Conservation (phyloP, 2,888 invertebrate genomes). For the Platycheirus rosarum region DNA sequence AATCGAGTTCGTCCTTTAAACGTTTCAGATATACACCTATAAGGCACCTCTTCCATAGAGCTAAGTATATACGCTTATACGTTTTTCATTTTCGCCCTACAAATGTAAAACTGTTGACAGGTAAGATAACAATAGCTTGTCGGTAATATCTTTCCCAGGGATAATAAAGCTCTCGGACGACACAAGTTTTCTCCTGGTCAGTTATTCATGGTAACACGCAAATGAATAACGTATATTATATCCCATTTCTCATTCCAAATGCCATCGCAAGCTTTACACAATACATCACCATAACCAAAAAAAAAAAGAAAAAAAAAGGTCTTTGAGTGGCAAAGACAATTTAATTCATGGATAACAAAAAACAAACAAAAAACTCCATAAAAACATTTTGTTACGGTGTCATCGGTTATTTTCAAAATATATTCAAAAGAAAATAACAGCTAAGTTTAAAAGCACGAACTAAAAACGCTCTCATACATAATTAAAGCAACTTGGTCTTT, state of each 20-base stretch:
- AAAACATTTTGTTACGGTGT: slow-evolving; percentile 1
- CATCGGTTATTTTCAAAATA: slow-evolving; percentile 10
- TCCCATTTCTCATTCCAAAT: slow-evolving; percentile 33
- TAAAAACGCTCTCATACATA: slow-evolving; percentile 21
- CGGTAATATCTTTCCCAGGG: slow-evolving; percentile 67
- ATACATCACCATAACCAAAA: slow-evolving; percentile 10
- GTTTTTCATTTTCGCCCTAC: slow-evolving; percentile 49
- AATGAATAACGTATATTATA: slow-evolving; percentile 54
- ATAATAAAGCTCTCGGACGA: slow-evolving; percentile 54
- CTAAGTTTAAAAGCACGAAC: slow-evolving; percentile 31
- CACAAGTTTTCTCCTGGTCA: too few species aligned
- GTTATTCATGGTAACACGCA: slow-evolving; percentile 49
- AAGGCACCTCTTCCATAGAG: too few species aligned
- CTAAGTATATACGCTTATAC: not conserved
- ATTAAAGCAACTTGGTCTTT: slow-evolving; percentile 24
- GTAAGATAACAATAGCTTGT: slow-evolving; percentile 63
- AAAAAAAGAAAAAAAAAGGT: slow-evolving; percentile 12
- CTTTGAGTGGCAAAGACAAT: too few species aligned
- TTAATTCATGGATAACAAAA: not conserved
- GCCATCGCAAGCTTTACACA: slow-evolving; percentile 14
- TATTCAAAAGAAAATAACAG: slow-evolving; percentile 35
- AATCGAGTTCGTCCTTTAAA: slow-evolving; percentile 29
- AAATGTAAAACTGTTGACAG: slow-evolving; percentile 65
- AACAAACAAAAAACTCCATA: slow-evolving; percentile 4
- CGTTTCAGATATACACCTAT: slow-evolving; percentile 4